Conservation (phyloP, 2,113 vertebrate genomes). For the Lamprologus tigripictilis region DNA sequence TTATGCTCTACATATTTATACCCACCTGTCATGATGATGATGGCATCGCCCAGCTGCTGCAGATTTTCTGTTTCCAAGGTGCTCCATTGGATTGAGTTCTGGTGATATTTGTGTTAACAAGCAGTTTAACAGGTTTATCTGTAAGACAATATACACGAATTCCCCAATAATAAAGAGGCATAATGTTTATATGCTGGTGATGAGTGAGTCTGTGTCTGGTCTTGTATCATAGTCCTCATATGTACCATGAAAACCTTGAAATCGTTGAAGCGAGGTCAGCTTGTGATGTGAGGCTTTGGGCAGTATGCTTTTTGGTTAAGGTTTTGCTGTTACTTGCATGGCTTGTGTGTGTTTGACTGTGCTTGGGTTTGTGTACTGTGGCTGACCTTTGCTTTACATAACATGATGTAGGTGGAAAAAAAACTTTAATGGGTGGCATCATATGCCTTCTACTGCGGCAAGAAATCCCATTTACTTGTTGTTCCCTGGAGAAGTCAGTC, state of each 20-base stretch:
- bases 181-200: not conserved
- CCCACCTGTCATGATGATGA: not conserved
- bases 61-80: not conserved
- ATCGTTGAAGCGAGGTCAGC: not conserved
- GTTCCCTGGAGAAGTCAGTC: not conserved
- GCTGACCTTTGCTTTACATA: not conserved
- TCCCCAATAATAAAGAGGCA: not conserved
- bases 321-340: not conserved
- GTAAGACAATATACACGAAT: not conserved
- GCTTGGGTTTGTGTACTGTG: not conserved
- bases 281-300: not conserved
- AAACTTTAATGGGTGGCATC: not conserved
- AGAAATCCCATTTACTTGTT: not conserved
- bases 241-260: not conserved
- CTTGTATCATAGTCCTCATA: not conserved
- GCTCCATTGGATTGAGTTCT: not conserved
- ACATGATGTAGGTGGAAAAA: not conserved
- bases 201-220: not conserved
- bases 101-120: not conserved
- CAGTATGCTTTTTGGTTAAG: not conserved
- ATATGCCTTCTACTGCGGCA: not conserved
- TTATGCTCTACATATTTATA: not conserved
- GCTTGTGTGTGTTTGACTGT: not conserved
- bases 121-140: not conserved
- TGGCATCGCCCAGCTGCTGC: not conserved